These are phyloP conservation scores for Hipparchia semele DNA, from an alignment of 2,888 invertebrate species.

Conservation along the genomic window DNA sequence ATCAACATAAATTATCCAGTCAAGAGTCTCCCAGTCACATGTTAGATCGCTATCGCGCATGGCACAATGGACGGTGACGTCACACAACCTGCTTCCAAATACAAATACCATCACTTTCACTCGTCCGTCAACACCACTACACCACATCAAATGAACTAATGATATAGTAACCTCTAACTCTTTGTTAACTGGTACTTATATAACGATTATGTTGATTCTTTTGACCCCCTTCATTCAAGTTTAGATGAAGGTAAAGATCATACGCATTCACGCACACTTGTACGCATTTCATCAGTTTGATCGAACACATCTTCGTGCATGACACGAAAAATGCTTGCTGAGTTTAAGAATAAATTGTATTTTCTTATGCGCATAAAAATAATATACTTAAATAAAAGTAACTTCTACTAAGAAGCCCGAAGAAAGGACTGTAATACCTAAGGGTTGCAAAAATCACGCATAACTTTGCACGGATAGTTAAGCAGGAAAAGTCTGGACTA, in stretches of 20 bases:
- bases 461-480: no score
- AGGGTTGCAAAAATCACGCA: no score
- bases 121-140: slow-evolving; percentile 52
- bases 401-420: no score
- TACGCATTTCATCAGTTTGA: not conserved
- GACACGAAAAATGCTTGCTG: no score
- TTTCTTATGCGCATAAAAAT: no score
- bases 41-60: slow-evolving; percentile 16
- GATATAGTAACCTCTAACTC: slow-evolving; percentile 41
- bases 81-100: slow-evolving; percentile 69
- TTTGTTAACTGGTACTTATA: slow-evolving; percentile 44
- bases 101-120: slow-evolving; percentile 70
- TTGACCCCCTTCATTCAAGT: not conserved
- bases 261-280: no score
- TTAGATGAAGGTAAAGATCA: not conserved
- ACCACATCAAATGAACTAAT: slow-evolving; percentile 42
- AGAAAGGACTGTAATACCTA: no score
- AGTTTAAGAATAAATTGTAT: no score
- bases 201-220: slow-evolving; percentile 29
- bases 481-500: no score
- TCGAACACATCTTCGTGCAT: no score
- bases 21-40: not conserved
- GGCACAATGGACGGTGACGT: slow-evolving; percentile 55
- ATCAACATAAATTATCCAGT: no score
- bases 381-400: no score